These are phyloP conservation scores for Apamea sordens DNA, from an alignment of 2,888 invertebrate species.

Conservation along the genomic window DNA sequence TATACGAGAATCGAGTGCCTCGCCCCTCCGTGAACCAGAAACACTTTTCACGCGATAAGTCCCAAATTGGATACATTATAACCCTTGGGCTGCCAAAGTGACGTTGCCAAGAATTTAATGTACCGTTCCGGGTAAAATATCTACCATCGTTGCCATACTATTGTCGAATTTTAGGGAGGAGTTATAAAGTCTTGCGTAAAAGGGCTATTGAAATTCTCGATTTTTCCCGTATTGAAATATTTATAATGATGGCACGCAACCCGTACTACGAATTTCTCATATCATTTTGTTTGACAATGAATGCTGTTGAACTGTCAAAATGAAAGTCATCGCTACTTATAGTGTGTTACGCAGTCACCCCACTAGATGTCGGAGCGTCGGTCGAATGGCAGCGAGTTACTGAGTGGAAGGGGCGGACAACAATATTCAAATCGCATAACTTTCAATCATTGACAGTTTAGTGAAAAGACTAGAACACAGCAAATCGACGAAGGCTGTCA, in stretches of 20 bases:
- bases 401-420: no score
- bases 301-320: no score
- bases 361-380: not conserved
- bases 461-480: not conserved
- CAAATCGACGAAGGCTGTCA: not conserved
- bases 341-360: not conserved
- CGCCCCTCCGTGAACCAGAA: slow-evolving; percentile 1
- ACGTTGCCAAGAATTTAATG: slow-evolving; percentile 39
- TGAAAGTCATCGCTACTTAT: not conserved
- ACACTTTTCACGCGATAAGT: slow-evolving; percentile 33
- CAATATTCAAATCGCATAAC: not conserved
- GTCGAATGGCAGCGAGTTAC: not conserved
- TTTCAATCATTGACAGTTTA: no score
- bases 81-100: slow-evolving; percentile 20
- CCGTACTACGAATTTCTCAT: no score
- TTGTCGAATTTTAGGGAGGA: slow-evolving; percentile 13
- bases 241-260: not conserved
- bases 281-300: no score
- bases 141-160: slow-evolving; percentile 20
- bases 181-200: slow-evolving; percentile 3
- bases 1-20: not conserved
- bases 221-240: slow-evolving; percentile 2
- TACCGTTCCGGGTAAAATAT: slow-evolving; percentile 17
- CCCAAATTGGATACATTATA: slow-evolving; percentile 40
- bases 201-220: not conserved